Conservation (phyloP, 2,797 vertebrate species). For the Oreochromis grahami region DNA sequence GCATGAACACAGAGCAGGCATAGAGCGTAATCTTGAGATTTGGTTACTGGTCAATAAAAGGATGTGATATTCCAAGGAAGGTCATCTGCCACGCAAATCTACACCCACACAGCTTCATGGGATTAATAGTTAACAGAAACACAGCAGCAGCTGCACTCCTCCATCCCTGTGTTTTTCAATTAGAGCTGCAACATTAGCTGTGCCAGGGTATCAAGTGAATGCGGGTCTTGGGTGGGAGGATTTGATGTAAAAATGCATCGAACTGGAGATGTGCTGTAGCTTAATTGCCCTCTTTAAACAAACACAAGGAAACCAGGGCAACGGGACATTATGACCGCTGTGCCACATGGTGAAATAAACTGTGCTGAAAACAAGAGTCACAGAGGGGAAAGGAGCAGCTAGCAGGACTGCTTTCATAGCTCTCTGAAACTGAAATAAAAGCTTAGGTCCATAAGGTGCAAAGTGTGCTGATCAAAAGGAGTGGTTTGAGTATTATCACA, state of each 20-base stretch:
- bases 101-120: slow-evolving; percentile 25
- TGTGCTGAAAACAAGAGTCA: slow-evolving; percentile 30
- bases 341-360: slow-evolving; percentile 37
- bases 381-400: background rate
- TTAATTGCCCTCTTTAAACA: slow-evolving; percentile 60
- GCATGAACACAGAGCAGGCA: background rate
- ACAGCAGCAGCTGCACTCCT: slow-evolving; percentile 5
- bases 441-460: background rate
- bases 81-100: slow-evolving; percentile 27
- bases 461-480: slow-evolving; percentile 14
- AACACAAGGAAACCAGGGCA: slow-evolving; percentile 69
- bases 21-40: slow-evolving; percentile 3
- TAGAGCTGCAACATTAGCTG: slow-evolving; percentile 60
- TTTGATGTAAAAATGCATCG: slow-evolving; percentile 60
- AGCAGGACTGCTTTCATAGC: background rate
- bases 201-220: slow-evolving; percentile 25
- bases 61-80: slow-evolving; percentile 16
- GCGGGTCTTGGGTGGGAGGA: background rate
- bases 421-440: background rate
- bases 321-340: slow-evolving; percentile 61
- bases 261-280: slow-evolving; percentile 15
- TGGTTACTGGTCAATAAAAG: slow-evolving; percentile 4
- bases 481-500: slow-evolving; percentile 25
- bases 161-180: slow-evolving; percentile 58
- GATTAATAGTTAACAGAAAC: slow-evolving; percentile 80